These are phyloP conservation scores for Hydropotes inermis DNA, from an alignment of 2,113 vertebrate genomes.

Conservation along the genomic window DNA sequence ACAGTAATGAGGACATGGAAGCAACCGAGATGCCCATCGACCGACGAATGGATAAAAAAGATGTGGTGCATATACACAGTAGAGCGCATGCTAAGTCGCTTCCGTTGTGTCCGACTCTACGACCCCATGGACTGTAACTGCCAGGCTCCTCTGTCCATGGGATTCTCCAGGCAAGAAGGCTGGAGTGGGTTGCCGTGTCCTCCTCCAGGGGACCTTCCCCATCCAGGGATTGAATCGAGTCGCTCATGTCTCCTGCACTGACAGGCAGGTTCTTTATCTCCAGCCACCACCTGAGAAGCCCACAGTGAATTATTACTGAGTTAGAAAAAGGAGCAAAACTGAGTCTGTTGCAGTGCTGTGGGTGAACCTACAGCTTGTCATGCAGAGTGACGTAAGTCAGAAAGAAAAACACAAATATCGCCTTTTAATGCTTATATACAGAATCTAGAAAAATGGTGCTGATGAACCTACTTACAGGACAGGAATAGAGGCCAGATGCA, in stretches of 20 bases:
- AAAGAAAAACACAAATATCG: not conserved
- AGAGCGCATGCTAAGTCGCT: not conserved
- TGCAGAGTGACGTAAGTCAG: not conserved
- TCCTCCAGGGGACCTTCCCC: not conserved
- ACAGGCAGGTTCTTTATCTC: not conserved
- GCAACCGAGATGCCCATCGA: accelerated
- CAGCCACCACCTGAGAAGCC: not conserved
- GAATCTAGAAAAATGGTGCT: not conserved
- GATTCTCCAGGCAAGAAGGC: not conserved
- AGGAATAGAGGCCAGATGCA: not conserved
- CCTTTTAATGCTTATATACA: not conserved
- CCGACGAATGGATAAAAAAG: not conserved
- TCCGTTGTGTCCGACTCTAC: not conserved
- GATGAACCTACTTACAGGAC: not conserved
- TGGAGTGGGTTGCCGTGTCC: not conserved
- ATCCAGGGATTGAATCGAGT: not conserved
- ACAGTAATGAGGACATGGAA: not conserved
- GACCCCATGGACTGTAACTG: not conserved
- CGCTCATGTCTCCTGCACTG: accelerated
- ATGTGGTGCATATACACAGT: accelerated
- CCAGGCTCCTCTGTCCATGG: not conserved
- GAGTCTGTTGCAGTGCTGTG: not conserved
- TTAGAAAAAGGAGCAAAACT: not conserved
- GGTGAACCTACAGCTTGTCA: not conserved
- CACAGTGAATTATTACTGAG: not conserved